Base-by-base conservation (phyloP, 2,888 invertebrate genomes). In the Melanophora roralis region DNA sequence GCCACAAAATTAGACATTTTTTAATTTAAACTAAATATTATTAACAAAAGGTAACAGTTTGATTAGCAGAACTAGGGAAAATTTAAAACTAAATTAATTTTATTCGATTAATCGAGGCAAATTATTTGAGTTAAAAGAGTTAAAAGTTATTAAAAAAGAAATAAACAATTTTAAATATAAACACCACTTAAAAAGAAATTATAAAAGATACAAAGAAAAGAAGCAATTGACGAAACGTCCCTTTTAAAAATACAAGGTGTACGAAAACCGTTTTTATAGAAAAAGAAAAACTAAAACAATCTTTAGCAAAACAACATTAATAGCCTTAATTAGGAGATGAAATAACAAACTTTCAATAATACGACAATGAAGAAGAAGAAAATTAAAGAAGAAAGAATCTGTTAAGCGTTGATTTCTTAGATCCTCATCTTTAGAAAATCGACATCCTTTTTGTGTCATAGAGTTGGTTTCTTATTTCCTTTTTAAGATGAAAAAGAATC, bases 201-300 rank as follows among this genome's bases (percentile, higher is more conserved):
- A 32, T 67, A 60, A 34, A 34, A 23, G 53, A 62, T 16, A 49
- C 34, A 27, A 21, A 6, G 32, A 32, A 65, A 59, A 64, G 51
- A 59, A 36, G 71, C n/a, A 71, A 45, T 65, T 71, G 71, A 71
- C 71, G 51, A 57, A 59, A 62, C 57, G 59, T 62, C 32, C 32
- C 9, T 38, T 55, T 1, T 36, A 11, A 7, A 16, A 21, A 32
- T 16, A 8, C 11, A n/a, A 40, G n/a, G n/a, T 11, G 32, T 16
- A 32, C 14, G 5, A 19, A 34, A n/a, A n/a, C n/a, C n/a, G n/a
- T n/a, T n/a, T n/a, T n/a, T n/a, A n/a, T 12, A 9, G 49, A 34
- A 27, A 21, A 14, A 43, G 4, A 23, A 2, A 11, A 16, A 62
- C 11, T 49, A 11, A 19, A 40, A 38, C n/a, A 32, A 16, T 23